A percentile compares a stretch with the other conserved stretches of the same genome.
These are phyloP conservation scores for Saxidomus purpurata DNA, from an alignment of 1,140 invertebrate genomes.

Conservation along the genomic window DNA sequence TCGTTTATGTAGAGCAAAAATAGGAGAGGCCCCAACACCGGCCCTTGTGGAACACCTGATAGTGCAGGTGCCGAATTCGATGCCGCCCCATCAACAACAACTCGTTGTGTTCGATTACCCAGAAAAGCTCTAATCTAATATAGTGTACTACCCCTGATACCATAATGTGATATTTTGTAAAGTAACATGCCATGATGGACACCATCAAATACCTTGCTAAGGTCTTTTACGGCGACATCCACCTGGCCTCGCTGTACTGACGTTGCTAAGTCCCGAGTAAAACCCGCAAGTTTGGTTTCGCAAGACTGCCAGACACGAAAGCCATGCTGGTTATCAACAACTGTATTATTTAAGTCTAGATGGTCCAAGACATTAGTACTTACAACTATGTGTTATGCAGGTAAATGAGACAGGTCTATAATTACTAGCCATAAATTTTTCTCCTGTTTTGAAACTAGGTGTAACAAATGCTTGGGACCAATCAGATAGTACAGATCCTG, in stretches of 20 bases:
- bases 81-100: neutral
- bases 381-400: no score
- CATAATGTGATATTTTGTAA: constrained; percentile 23
- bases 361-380: constrained; percentile 4
- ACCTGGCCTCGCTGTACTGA: constrained; percentile 3
- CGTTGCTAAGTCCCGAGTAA: neutral
- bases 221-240: constrained; percentile 33
- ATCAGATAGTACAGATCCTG: no score
- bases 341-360: neutral
- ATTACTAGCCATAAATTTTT: no score
- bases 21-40: constrained; percentile 21
- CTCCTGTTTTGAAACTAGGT: no score
- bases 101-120: neutral
- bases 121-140: constrained; percentile 34
- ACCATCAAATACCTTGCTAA: constrained; percentile 27
- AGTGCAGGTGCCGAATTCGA: neutral
- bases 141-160: neutral
- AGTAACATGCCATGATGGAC: neutral
- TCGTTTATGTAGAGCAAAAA: no score
- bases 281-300: constrained; percentile 28
- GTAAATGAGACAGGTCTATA: no score
- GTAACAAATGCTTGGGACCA: no score
- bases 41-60: constrained; percentile 11
- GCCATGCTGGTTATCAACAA: constrained; percentile 40
- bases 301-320: constrained; percentile 18